Percentiles rank a stretch among this genome's conserved stretches.
Evolutionary conservation across 2,888 invertebrate genomes (phyloP).

Genomic region (Callinectes sapidus): DNA sequence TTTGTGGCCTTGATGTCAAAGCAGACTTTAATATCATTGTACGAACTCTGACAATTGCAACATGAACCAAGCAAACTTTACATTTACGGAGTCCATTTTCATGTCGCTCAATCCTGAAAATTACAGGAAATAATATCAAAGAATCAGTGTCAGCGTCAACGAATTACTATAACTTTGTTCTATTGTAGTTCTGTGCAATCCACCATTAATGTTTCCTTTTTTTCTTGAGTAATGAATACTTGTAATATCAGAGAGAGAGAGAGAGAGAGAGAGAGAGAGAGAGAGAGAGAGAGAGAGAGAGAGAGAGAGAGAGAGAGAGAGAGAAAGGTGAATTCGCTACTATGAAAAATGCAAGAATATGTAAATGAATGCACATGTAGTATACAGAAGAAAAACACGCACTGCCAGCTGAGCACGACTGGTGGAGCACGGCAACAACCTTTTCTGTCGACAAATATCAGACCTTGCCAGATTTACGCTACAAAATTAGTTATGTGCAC

Average conservation of each 20-base stretch:
- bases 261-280: no score
- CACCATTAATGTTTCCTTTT: background rate
- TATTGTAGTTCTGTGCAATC: background rate
- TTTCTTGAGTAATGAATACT: background rate
- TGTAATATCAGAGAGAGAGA: background rate
- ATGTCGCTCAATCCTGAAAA: background rate
- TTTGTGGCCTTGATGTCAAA: slow-evolving; percentile 27
- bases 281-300: background rate
- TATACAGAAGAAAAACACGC: background rate
- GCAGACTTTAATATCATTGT: background rate
- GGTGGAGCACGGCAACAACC: no score
- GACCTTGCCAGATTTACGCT: background rate
- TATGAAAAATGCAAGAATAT: background rate
- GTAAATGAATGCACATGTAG: background rate
- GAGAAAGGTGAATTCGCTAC: background rate
- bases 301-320: slow-evolving; percentile 38
- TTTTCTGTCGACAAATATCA: background rate
- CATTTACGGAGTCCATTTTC: background rate
- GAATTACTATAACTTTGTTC: background rate
- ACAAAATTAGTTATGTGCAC: background rate
- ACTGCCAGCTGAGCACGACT: no score
- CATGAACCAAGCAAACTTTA: background rate
- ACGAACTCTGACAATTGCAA: background rate
- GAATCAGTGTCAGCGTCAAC: background rate
- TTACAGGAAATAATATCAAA: background rate